Percentiles rank a stretch among this genome's conserved stretches.
phyloP scores from a whole-genome alignment of 2,113 vertebrate genomes.

The Variabilichromis moorii region DNA sequence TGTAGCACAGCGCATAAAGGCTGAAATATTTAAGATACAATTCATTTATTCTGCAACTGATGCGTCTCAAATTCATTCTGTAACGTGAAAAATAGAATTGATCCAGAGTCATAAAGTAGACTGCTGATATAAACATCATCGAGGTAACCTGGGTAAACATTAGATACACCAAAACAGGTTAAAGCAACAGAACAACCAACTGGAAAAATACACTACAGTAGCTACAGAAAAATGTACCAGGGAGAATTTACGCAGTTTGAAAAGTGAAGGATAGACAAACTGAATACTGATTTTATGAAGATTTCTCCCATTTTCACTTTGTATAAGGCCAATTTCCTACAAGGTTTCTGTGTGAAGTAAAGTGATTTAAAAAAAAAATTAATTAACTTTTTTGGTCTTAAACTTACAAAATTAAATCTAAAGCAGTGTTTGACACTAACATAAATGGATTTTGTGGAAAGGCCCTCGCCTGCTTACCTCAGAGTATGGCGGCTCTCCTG shows the following conservation, averaged over 20 bases:
- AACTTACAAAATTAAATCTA: neutral
- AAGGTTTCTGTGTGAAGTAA: neutral
- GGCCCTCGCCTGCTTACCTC: neutral
- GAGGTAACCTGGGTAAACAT: neutral
- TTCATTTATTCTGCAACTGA: neutral
- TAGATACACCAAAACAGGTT: neutral
- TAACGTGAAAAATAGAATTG: neutral
- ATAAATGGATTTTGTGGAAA: neutral
- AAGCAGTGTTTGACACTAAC: conserved; percentile 18
- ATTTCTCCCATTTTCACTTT: neutral
- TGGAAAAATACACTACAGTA: neutral
- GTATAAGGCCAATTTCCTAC: fast-evolving
- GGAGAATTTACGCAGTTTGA: neutral
- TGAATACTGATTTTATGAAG: neutral
- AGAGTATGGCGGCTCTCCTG: neutral
- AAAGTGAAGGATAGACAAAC: neutral
- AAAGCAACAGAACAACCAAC: neutral
- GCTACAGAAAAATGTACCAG: neutral
- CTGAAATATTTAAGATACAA: neutral
- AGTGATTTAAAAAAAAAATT: neutral
- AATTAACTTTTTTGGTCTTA: neutral
- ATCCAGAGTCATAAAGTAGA: neutral
- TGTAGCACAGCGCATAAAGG: neutral
- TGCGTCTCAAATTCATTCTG: neutral
- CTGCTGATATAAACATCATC: neutral